phyloP scores from a whole-genome alignment of 2,888 invertebrate genomes.

The Yponomeuta plumbellus region DNA sequence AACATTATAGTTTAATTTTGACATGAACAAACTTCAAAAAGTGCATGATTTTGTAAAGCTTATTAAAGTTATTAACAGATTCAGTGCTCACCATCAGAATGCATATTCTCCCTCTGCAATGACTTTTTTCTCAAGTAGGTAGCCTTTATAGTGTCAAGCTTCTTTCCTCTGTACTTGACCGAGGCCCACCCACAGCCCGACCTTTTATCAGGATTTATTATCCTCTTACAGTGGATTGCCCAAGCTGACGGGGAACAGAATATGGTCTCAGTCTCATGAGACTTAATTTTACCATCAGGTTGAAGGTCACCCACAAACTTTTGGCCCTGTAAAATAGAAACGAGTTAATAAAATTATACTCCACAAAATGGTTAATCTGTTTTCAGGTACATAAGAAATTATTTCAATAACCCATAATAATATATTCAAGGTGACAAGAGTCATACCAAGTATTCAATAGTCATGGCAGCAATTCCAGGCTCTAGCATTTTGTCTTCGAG shows the following conservation, averaged over 20 bases:
- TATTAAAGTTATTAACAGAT: neutral
- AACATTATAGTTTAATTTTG: too few species aligned
- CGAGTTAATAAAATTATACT: too few species aligned
- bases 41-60: too few species aligned
- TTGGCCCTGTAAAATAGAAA: conserved; percentile 80
- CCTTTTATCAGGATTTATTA: conserved; percentile 93
- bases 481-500: conserved; percentile 89
- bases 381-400: too few species aligned
- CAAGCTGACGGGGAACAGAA: conserved; percentile 94
- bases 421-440: neutral
- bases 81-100: conserved; percentile 54
- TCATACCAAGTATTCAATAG: conserved; percentile 90
- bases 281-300: conserved; percentile 91
- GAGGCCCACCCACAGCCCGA: conserved; percentile 97
- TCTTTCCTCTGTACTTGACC: conserved; percentile 90
- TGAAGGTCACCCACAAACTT: conserved; percentile 92
- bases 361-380: too few species aligned
- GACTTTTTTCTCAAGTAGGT: conserved; percentile 86
- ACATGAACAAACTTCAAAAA: too few species aligned
- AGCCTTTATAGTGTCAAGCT: conserved; percentile 92
- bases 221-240: conserved; percentile 94
- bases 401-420: neutral
- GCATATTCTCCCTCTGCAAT: conserved; percentile 74
- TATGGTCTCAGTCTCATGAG: conserved; percentile 90
- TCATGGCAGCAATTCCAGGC: conserved; percentile 89